These are phyloP conservation scores for Thalassoma bifasciatum DNA, from an alignment of 2,113 vertebrate species.

Conservation along the genomic window DNA sequence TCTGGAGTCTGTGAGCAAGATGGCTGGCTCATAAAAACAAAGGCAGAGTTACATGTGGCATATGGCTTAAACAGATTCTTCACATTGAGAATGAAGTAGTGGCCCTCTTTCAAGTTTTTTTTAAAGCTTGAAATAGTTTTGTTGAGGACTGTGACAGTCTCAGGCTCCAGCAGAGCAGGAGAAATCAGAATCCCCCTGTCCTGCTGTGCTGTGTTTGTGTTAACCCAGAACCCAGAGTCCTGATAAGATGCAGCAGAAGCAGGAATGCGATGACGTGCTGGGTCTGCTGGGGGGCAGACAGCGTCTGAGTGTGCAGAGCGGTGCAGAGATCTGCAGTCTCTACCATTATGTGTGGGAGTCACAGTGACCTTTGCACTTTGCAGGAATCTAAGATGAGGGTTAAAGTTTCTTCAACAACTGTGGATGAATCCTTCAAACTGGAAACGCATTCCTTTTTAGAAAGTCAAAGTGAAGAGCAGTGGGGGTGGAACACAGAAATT, in stretches of 20 bases:
- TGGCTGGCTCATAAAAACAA: conserved; percentile 15
- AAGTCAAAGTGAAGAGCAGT: conserved; percentile 24
- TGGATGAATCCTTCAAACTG: conserved; percentile 32
- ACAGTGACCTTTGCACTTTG: conserved; percentile 62
- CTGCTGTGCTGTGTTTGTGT: conserved; percentile 49
- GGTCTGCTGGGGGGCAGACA: conserved; percentile 51
- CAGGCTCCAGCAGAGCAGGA: conserved; percentile 6
- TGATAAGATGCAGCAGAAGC: conserved; percentile 65
- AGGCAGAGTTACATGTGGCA: conserved; percentile 24
- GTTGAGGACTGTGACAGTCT: not conserved
- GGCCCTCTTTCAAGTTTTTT: not conserved
- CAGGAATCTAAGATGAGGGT: conserved; percentile 48
- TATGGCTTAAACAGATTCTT: not conserved
- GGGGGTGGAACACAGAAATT: conserved; percentile 11
- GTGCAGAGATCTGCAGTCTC: not conserved
- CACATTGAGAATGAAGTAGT: not conserved
- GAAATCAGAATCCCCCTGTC: conserved; percentile 10
- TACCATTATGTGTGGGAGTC: conserved; percentile 52
- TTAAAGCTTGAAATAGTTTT: not conserved
- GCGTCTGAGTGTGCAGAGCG: conserved; percentile 8
- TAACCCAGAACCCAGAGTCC: conserved; percentile 28
- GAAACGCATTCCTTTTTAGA: conserved; percentile 64
- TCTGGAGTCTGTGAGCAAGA: not conserved
- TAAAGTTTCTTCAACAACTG: conserved; percentile 58
- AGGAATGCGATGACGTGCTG: conserved; percentile 73